Evolutionary conservation across 1,140 invertebrate genomes (phyloP), one percentile per base, ranked within the genome.

Genomic region (Neuroterus valhalla): DNA sequence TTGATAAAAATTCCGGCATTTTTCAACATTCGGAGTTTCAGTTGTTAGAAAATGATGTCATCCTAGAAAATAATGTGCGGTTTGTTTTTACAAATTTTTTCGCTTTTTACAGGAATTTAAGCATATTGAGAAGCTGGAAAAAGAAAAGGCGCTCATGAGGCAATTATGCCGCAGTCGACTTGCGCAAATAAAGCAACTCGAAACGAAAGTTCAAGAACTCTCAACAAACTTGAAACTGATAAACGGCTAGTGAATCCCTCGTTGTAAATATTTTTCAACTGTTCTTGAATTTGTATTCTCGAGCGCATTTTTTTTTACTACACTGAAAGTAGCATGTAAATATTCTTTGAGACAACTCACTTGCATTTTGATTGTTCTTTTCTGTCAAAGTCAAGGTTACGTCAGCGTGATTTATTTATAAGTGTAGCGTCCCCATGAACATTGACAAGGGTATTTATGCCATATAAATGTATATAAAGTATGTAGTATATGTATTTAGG

Each of bases 121-220:
- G n/a, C 79, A 78, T 73, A 75, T 86, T 68, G 26, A 66, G 6
- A 86, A 84, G 78, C 46, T 85, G 6, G 78, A 84, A 38, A 86
- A 81, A 38, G 86, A 87, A 15, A 84, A 80, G 44, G 55, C 50
- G n/a, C n/a, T 74, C 0, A 77, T 87, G 72, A 87, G 81, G 68
- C 71, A 85, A 6, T 15, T 87, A 2, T 88, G 87, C 31, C 79
- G 77, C 23, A 68, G 62, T 66, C 82, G 82, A 19, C 71, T 46
- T 0, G 62, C 72, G 21, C 68, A 74, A 66, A 85, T 88, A 68
- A 81, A 78, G 23, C 75, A 83, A 21, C 76, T 85, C 0, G 80
- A 86, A 5, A 26, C 81, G 42, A 67, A 50, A 71, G n/a, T 87
- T 48, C 66, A 42, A 43, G 76, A 83, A 31, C 31, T 38, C 31